Evolutionary conservation across 2,888 invertebrate species (phyloP).

Genomic region (Tuta absoluta): DNA sequence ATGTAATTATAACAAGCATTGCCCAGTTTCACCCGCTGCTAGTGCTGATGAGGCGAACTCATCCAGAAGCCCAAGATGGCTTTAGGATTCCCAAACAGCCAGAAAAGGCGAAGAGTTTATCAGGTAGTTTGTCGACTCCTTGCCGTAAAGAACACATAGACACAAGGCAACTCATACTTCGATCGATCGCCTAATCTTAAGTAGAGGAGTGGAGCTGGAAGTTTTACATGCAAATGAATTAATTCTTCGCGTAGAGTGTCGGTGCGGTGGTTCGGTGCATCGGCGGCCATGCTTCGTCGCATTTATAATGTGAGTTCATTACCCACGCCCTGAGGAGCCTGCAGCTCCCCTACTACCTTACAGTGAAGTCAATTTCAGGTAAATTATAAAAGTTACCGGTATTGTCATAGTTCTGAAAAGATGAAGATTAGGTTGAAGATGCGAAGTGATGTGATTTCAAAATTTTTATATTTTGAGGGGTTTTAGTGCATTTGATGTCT

Average conservation of each 20-base stretch:
- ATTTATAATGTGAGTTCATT: constrained; percentile 81
- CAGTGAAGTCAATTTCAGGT: background rate
- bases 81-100: too few species aligned
- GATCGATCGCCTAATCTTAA: constrained; percentile 61
- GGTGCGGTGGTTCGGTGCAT: constrained; percentile 51
- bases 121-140: too few species aligned
- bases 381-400: constrained; percentile 2
- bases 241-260: constrained; percentile 75
- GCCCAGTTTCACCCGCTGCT: too few species aligned
- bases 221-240: constrained; percentile 81
- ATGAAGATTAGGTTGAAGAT: background rate
- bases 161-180: constrained; percentile 39
- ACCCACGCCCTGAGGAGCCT: constrained; percentile 41
- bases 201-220: constrained; percentile 55
- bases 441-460: background rate
- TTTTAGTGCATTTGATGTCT: too few species aligned
- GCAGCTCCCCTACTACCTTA: constrained; percentile 2
- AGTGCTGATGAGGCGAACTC: too few species aligned
- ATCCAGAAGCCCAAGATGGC: too few species aligned
- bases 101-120: too few species aligned
- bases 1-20: too few species aligned
- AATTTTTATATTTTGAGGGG: background rate
- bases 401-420: background rate
- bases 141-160: too few species aligned
- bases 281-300: constrained; percentile 76